phyloP scores from a whole-genome alignment of 2,888 invertebrate species.

The Linnaemya vulpina region DNA sequence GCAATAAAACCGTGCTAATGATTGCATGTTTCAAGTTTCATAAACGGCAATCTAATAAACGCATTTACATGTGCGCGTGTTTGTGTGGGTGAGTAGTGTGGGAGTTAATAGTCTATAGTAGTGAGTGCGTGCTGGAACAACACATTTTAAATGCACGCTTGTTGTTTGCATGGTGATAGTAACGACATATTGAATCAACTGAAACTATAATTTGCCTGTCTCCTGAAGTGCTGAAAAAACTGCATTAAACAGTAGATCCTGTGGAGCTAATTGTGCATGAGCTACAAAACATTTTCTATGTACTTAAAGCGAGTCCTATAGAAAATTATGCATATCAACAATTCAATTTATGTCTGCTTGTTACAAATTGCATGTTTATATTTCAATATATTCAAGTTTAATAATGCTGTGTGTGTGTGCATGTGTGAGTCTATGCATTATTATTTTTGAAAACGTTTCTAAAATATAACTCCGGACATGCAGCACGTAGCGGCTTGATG shows the following conservation, averaged over 20 bases:
- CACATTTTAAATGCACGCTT: constrained; percentile 29
- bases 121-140: constrained; percentile 54
- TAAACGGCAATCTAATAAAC: constrained; percentile 17
- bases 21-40: constrained; percentile 56
- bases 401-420: constrained; percentile 50
- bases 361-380: constrained; percentile 64
- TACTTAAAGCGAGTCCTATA: constrained; percentile 14
- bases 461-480: constrained; percentile 19
- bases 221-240: constrained; percentile 28
- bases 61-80: not conserved
- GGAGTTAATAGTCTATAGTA: constrained; percentile 11
- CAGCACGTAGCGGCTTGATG: not conserved
- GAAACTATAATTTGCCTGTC: constrained; percentile 54
- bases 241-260: constrained; percentile 38
- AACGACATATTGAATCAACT: constrained; percentile 51
- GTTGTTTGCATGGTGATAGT: constrained; percentile 19
- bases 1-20: constrained; percentile 55
- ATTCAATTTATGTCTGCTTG: constrained; percentile 47
- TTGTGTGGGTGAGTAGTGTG: not conserved
- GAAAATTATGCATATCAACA: not conserved
- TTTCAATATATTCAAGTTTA: constrained; percentile 52
- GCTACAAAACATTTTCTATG: not conserved
- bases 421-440: constrained; percentile 29
- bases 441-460: constrained; percentile 21
- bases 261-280: not conserved